Evolutionary conservation across 2,113 vertebrate species (phyloP).

Genomic region (Myotis davidii): DNA sequence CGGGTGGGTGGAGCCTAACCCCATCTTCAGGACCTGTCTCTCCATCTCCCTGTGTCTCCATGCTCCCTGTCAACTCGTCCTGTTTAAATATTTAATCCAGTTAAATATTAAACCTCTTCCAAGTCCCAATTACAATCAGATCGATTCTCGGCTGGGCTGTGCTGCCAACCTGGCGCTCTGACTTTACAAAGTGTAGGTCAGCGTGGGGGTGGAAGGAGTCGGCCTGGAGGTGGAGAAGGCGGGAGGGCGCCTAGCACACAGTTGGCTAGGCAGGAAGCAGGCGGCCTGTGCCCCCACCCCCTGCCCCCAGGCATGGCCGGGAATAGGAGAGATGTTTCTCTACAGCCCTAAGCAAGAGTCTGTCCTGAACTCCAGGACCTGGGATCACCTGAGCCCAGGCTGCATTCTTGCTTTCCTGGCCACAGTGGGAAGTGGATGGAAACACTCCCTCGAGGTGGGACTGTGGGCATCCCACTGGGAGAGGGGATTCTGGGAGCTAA

Average conservation of each 20-base stretch:
- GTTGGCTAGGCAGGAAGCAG: not conserved
- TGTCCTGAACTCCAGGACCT: not conserved
- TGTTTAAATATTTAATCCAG: constrained; percentile 74
- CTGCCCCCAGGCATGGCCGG: rapidly evolving
- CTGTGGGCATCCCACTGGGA: not conserved
- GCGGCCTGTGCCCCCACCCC: not conserved
- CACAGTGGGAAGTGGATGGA: not conserved
- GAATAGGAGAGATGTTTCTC: not conserved
- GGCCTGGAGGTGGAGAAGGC: not conserved
- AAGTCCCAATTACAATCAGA: constrained; percentile 53
- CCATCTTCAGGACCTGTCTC: not conserved
- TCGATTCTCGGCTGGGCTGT: constrained; percentile 17
- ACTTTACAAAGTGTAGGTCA: rapidly evolving
- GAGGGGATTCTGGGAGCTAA: not conserved
- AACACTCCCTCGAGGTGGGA: rapidly evolving
- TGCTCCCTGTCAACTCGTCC: not conserved
- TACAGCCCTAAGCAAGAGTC: rapidly evolving
- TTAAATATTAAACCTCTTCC: constrained; percentile 79
- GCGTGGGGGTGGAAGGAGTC: not conserved
- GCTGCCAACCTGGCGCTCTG: not conserved
- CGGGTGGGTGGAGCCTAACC: not conserved
- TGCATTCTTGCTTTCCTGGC: not conserved
- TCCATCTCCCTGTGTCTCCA: not conserved
- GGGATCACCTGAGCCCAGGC: rapidly evolving
- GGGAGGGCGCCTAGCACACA: not conserved